phyloP scores from a whole-genome alignment of 2,888 invertebrate species.

The Drosophila parthenogenetica region DNA sequence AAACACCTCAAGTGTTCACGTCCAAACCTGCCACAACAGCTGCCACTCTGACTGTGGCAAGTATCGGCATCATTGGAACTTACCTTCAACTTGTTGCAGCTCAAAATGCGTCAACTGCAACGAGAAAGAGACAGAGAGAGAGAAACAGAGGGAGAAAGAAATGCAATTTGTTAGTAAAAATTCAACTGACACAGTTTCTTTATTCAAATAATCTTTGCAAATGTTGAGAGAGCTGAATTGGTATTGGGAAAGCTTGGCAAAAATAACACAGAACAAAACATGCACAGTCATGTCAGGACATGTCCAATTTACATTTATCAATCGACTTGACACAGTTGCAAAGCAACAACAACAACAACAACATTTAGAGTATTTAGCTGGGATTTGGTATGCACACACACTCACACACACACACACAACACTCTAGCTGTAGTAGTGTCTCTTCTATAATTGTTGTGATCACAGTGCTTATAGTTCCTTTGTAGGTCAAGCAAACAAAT shows the following conservation, averaged over 20 bases:
- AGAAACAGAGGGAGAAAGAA: neutral
- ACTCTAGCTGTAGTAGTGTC: too few species aligned
- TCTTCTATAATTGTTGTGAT: too few species aligned
- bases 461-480: too few species aligned
- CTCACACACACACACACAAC: too few species aligned
- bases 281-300: conserved; percentile 19
- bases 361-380: neutral
- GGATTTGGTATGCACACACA: too few species aligned
- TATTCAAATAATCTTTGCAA: conserved; percentile 15
- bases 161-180: conserved; percentile 33
- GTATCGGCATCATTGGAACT: conserved; percentile 26
- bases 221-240: conserved; percentile 5
- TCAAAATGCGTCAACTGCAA: conserved; percentile 40
- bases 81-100: conserved; percentile 48
- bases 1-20: conserved; percentile 15
- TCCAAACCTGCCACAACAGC: conserved; percentile 4
- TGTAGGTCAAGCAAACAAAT: too few species aligned
- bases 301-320: conserved; percentile 17
- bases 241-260: conserved; percentile 1
- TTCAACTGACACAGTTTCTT: conserved; percentile 22
- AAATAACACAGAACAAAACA: neutral
- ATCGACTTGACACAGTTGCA: conserved; percentile 15
- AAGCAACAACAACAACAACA: neutral
- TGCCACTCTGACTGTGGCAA: conserved; percentile 7
- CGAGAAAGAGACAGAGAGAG: neutral